These are phyloP conservation scores for Misgurnus anguillicaudatus DNA, from an alignment of 2,113 vertebrate genomes.

Conservation along the genomic window DNA sequence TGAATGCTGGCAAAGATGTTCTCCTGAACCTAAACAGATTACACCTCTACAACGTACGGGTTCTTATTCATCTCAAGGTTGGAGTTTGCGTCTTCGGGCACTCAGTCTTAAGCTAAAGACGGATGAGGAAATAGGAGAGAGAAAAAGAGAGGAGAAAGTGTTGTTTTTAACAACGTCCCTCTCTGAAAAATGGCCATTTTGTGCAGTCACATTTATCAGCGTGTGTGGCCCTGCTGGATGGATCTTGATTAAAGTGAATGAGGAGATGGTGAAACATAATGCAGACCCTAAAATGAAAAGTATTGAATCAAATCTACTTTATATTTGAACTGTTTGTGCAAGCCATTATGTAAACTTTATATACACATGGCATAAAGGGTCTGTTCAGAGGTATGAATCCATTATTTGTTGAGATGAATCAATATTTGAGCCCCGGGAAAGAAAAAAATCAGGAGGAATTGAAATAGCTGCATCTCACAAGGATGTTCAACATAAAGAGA, in stretches of 20 bases:
- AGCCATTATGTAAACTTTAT: slow-evolving; percentile 7
- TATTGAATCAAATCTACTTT: slow-evolving; percentile 27
- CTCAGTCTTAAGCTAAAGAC: slow-evolving; percentile 20
- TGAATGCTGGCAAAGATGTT: slow-evolving; percentile 35
- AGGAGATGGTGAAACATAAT: slow-evolving; percentile 10
- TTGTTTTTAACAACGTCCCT: slow-evolving; percentile 42
- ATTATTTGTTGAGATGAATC: background rate
- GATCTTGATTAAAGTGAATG: slow-evolving; percentile 25
- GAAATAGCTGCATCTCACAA: background rate
- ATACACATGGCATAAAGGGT: background rate
- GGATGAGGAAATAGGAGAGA: slow-evolving; percentile 14
- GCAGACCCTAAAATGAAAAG: background rate
- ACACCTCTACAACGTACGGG: slow-evolving; percentile 18
- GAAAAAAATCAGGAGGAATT: background rate
- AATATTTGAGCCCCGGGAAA: background rate
- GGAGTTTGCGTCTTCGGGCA: slow-evolving; percentile 25
- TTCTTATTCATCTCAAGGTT: slow-evolving; percentile 38
- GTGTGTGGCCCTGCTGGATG: slow-evolving; percentile 15
- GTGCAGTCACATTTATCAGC: slow-evolving; percentile 34
- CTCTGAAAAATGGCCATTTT: slow-evolving; percentile 31
- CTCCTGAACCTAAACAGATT: slow-evolving; percentile 30
- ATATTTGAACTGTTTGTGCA: slow-evolving; percentile 19
- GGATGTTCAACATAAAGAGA: background rate
- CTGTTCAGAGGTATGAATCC: background rate
- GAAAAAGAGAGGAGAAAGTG: slow-evolving; percentile 23